phyloP scores from a whole-genome alignment of 2,113 vertebrate genomes.

The Ammodramus savannarum region DNA sequence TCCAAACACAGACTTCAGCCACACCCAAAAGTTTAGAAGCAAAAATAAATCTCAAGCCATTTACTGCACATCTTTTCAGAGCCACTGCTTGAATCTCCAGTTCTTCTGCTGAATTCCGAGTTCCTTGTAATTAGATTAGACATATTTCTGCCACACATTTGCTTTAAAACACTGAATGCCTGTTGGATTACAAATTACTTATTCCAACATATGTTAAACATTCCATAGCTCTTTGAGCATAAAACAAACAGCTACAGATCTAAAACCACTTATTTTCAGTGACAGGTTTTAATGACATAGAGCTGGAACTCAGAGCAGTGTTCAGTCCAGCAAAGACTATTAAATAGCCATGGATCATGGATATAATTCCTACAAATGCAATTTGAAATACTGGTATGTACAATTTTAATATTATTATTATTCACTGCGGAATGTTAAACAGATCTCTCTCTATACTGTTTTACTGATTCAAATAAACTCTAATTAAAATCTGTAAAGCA shows the following conservation, averaged over 20 bases:
- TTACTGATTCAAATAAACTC: background rate
- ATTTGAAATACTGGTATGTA: background rate
- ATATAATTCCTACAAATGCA: background rate
- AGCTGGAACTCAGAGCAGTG: background rate
- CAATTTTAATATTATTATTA: background rate
- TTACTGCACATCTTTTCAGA: background rate
- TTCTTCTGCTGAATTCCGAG: background rate
- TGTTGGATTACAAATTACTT: background rate
- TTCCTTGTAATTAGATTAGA: background rate
- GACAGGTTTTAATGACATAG: background rate
- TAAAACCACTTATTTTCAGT: background rate
- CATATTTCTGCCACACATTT: background rate
- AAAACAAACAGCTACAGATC: background rate
- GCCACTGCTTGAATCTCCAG: background rate
- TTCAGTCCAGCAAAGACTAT: background rate
- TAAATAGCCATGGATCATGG: background rate
- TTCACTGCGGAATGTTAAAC: background rate
- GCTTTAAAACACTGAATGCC: background rate
- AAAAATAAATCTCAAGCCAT: background rate
- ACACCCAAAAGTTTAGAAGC: background rate
- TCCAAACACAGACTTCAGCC: background rate
- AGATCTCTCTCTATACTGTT: background rate
- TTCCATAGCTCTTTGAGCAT: background rate
- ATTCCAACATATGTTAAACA: background rate
- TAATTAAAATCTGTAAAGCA: conserved; percentile 23